These are phyloP conservation scores for Tachyglossus aculeatus DNA, from an alignment of 2,797 vertebrate species.

Conservation along the genomic window DNA sequence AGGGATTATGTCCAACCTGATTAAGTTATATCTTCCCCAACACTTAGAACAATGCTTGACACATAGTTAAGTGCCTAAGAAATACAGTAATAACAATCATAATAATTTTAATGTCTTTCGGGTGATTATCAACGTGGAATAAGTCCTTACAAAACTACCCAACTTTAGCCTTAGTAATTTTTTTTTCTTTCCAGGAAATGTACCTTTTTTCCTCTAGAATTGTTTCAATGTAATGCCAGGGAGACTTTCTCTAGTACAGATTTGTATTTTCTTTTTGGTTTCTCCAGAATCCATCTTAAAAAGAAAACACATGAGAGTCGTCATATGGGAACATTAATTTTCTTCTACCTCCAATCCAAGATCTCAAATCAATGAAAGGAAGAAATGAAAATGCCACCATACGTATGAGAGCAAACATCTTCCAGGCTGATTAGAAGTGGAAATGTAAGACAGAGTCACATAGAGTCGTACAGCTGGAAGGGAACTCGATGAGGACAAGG, in stretches of 20 bases:
- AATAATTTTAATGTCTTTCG: slow-evolving; percentile 24
- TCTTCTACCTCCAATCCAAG: slow-evolving; percentile 25
- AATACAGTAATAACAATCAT: no score
- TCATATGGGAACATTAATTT: not conserved
- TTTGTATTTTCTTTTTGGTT: not conserved
- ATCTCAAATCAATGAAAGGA: slow-evolving; percentile 21
- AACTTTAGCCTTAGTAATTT: slow-evolving; percentile 21
- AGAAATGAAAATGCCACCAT: not conserved
- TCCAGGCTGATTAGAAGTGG: not conserved
- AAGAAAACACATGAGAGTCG: not conserved
- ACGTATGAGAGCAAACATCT: not conserved
- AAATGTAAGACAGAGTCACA: no score
- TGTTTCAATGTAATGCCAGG: not conserved
- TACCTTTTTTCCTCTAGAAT: not conserved
- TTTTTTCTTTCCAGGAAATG: slow-evolving; percentile 36
- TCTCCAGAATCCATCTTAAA: not conserved
- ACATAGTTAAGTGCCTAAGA: no score
- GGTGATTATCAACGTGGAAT: not conserved
- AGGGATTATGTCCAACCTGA: no score
- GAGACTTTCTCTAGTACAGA: not conserved
- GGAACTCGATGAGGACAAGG: slow-evolving; percentile 19
- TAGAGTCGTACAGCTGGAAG: no score
- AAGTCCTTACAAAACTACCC: slow-evolving; percentile 41
- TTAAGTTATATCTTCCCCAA: no score
- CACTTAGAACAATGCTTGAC: no score